Percentiles rank a stretch among this genome's conserved stretches.
These are phyloP conservation scores for Henricia sp. DNA, from an alignment of 53 echinoderm and acorn worm species.

Conservation along the genomic window DNA sequence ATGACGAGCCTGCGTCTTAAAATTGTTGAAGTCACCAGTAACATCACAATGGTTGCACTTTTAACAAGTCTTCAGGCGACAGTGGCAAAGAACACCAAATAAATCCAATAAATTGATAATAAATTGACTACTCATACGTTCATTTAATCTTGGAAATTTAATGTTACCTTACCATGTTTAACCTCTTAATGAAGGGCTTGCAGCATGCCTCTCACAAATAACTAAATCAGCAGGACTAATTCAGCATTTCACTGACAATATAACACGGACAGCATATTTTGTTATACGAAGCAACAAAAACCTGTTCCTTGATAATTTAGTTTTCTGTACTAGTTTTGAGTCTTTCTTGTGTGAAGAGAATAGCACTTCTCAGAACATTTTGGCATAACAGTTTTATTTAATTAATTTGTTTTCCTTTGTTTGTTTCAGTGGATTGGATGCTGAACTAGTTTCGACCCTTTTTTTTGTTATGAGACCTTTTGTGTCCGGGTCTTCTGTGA, in stretches of 20 bases:
- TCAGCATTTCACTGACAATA: not conserved
- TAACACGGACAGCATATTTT: not conserved
- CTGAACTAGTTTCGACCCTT: slow-evolving; percentile 3
- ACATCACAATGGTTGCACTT: not conserved
- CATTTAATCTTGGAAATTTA: too few species aligned
- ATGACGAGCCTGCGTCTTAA: too few species aligned
- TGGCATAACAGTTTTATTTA: too few species aligned
- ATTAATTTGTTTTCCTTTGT: not conserved
- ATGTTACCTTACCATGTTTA: not conserved
- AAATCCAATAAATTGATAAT: not conserved
- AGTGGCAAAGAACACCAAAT: not conserved
- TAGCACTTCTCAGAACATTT: too few species aligned
- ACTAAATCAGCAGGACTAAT: not conserved
- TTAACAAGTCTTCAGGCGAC: not conserved
- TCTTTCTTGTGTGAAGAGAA: too few species aligned
- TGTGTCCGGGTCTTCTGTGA: not conserved
- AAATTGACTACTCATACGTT: not conserved
- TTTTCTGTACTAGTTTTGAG: too few species aligned
- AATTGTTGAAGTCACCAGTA: not conserved
- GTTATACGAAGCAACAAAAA: too few species aligned
- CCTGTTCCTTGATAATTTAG: too few species aligned
- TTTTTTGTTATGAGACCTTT: not conserved
- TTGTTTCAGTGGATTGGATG: not conserved
- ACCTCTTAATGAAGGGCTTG: not conserved
- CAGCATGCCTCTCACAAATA: not conserved